These are phyloP conservation scores for Eucera pruinosa DNA, from an alignment of 2,888 invertebrate species.

Conservation along the genomic window DNA sequence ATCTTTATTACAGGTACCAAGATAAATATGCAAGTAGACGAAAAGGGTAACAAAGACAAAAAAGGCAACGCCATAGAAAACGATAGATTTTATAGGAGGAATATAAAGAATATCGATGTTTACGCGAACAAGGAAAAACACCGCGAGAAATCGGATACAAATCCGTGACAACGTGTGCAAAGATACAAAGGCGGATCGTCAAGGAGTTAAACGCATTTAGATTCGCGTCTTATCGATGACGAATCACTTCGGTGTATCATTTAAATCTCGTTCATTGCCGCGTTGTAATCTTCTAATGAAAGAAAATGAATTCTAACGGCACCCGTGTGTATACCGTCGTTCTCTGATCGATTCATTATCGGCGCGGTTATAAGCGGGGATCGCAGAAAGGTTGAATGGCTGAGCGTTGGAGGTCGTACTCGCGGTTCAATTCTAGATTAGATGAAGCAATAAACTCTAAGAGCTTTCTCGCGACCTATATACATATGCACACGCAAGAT, in stretches of 20 bases:
- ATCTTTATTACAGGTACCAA: no score
- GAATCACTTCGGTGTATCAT: slow-evolving; percentile 17
- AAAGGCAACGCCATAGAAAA: no score
- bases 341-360: slow-evolving; percentile 11
- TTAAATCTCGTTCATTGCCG: neutral
- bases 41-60: no score
- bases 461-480: slow-evolving; percentile 66
- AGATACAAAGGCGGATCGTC: no score
- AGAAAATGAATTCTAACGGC: neutral
- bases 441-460: slow-evolving; percentile 69
- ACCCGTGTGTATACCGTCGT: no score
- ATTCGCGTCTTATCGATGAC: slow-evolving; percentile 8
- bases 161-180: no score
- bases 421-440: slow-evolving; percentile 63
- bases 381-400: slow-evolving; percentile 24
- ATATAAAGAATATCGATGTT: no score
- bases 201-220: no score
- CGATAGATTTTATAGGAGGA: no score
- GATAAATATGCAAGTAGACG: no score
- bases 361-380: neutral
- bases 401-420: slow-evolving; percentile 51
- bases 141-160: no score
- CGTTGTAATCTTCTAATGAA: neutral
- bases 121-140: no score
- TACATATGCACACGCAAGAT: slow-evolving; percentile 10